phyloP scores from a whole-genome alignment of 2,888 invertebrate genomes.

The Rapana venosa region DNA sequence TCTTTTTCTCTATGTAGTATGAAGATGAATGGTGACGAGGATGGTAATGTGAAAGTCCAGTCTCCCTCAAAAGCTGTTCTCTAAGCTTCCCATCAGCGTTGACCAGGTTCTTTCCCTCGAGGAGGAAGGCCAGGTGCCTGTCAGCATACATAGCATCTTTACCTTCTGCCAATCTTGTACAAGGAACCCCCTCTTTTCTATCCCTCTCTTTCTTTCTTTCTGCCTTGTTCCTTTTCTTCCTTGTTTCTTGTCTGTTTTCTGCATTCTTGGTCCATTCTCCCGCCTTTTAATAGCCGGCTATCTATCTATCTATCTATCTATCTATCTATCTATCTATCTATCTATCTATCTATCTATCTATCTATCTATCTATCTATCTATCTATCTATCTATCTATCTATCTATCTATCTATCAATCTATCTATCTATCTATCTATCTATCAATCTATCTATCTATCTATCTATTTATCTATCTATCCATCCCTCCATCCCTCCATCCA shows the following conservation, averaged over 20 bases:
- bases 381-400: constrained; percentile 13
- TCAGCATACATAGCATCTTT: no score
- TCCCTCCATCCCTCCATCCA: no score
- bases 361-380: constrained; percentile 12
- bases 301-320: constrained; percentile 27
- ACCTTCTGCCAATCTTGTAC: no score
- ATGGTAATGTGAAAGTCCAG: neutral
- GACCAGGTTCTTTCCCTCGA: neutral
- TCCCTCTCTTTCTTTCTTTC: neutral
- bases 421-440: no score
- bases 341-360: constrained; percentile 14
- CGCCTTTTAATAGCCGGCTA: neutral
- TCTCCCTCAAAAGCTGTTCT: neutral
- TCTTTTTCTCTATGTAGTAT: no score
- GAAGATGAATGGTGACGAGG: neutral
- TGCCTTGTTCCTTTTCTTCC: neutral
- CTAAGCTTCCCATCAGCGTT: neutral
- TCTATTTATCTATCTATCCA: no score
- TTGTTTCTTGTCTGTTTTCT: neutral
- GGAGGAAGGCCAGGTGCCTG: no score
- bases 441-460: no score
- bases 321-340: constrained; percentile 27
- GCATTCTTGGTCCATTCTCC: neutral
- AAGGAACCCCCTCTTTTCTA: neutral
- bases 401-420: neutral